Evolutionary conservation across 2,797 vertebrate genomes (phyloP).

Genomic region (Hemibagrus guttatus): DNA sequence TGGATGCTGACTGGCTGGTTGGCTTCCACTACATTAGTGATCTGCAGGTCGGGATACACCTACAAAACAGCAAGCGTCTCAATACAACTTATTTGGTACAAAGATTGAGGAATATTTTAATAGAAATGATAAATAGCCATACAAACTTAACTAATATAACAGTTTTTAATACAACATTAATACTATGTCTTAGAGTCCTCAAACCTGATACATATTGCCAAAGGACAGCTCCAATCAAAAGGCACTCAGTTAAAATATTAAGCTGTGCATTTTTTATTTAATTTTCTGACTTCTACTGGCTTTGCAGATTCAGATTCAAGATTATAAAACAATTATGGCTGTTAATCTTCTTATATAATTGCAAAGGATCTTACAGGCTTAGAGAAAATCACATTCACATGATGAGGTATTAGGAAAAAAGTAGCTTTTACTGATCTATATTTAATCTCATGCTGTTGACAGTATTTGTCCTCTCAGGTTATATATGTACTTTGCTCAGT

Average conservation of each 20-base stretch:
- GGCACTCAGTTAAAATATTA: background rate
- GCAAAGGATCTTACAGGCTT: background rate
- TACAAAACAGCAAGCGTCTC: conserved; percentile 59
- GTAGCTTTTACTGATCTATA: background rate
- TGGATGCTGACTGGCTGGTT: conserved; percentile 89
- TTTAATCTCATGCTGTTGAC: background rate
- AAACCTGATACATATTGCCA: background rate
- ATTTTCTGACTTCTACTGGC: background rate
- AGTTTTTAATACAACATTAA: background rate
- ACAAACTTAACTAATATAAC: background rate
- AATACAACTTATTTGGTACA: background rate
- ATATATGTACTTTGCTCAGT: background rate
- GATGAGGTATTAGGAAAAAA: background rate
- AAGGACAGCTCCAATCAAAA: background rate
- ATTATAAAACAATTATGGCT: background rate
- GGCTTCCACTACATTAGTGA: conserved; percentile 95
- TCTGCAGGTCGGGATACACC: conserved; percentile 95
- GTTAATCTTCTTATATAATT: background rate
- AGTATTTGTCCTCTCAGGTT: background rate
- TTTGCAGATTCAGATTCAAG: background rate
- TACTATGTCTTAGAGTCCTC: background rate
- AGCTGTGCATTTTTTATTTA: background rate
- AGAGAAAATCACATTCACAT: background rate
- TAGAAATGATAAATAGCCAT: background rate
- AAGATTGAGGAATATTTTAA: background rate